Percentiles rank a stretch among this genome's conserved stretches.
Evolutionary conservation across 1,140 invertebrate genomes (phyloP).

Genomic region (Tetraneura akinire): DNA sequence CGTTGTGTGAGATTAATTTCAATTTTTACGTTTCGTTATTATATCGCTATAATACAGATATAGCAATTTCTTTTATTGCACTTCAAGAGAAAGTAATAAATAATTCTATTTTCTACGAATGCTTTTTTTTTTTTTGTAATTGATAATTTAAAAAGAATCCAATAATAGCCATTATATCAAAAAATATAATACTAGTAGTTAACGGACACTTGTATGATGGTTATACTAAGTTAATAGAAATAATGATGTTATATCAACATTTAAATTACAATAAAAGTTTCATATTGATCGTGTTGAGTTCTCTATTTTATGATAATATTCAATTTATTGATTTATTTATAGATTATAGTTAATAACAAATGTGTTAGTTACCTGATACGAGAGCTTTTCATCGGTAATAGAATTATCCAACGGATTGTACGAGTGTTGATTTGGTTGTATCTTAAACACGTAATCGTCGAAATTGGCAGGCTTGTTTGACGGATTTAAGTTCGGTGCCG

Average conservation of each 20-base stretch:
- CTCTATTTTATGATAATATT: too few relatives aligned
- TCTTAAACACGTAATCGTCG: conserved; percentile 26
- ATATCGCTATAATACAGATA: neutral
- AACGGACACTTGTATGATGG: too few relatives aligned
- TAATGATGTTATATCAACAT: too few relatives aligned
- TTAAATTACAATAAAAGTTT: too few relatives aligned
- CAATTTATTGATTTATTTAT: too few relatives aligned
- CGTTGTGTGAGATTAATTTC: neutral
- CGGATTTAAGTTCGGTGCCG: conserved; percentile 73
- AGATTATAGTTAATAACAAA: too few relatives aligned
- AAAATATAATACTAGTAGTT: too few relatives aligned
- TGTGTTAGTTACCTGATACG: conserved; percentile 18
- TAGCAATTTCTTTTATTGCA: neutral
- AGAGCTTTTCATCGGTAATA: conserved; percentile 32
- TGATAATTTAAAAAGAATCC: too few relatives aligned
- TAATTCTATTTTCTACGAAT: neutral
- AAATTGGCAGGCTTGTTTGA: conserved; percentile 52
- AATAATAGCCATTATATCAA: too few relatives aligned
- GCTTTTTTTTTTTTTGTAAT: neutral
- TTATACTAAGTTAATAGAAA: too few relatives aligned
- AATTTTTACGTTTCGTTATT: neutral
- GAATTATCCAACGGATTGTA: conserved; percentile 39
- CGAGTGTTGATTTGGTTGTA: conserved; percentile 5
- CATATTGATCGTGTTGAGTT: too few relatives aligned
- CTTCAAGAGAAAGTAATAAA: conserved; percentile 16